Evolutionary conservation across 23 tunicate genomes (phyloP), one percentile per base, ranked within the genome.

Genomic region (Trididemnum nubilum): DNA sequence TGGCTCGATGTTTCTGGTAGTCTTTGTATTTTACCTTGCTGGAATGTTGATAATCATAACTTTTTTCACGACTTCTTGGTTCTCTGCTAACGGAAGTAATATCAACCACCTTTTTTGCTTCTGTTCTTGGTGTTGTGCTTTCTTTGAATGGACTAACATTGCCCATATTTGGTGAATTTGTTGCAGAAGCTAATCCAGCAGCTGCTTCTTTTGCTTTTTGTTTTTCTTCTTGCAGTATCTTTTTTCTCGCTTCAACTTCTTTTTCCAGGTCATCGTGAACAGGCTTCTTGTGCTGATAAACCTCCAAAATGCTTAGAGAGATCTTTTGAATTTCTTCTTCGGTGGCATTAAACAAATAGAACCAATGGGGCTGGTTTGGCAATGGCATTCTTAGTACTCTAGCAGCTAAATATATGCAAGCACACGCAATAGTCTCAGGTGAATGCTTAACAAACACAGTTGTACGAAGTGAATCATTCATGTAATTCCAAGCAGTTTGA

Each of bases 401-500:
- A 15, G 96, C 96, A 32, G 99, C 99, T n/a, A 96, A 66, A 58
- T 86, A 90, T 23, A 96, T 90, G 38, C 99, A 96, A 49, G 99
- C 99, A 80, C 99, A 96, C 1, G 99, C 96, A 33, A 96, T 90
- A 22, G 92, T 86, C 80, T 96, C 99, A 2, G 96, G 89, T 24
- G 87, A 25, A 71, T 96, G 88, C 54, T 80, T 76, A 36, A 92
- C 96, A 83, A 96, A 96, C 0, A 96, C 81, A 7, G 84, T 90
- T 19, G 97, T 96, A n/a, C 90, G 81, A 15, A 96, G 77, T 2
- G 99, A 90, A 64, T 96, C 99, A 58, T 90, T 96, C 99, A 96
- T 96, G 74, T 96, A 96, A 73, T 90, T 96, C 99, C 99, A 82
- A n/a, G 87, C 92, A 67, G 99, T 86, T 65, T 95, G 99, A 57